These are phyloP conservation scores for Pipistrellus nathusii DNA, from an alignment of 2,797 vertebrate species.

Conservation along the genomic window DNA sequence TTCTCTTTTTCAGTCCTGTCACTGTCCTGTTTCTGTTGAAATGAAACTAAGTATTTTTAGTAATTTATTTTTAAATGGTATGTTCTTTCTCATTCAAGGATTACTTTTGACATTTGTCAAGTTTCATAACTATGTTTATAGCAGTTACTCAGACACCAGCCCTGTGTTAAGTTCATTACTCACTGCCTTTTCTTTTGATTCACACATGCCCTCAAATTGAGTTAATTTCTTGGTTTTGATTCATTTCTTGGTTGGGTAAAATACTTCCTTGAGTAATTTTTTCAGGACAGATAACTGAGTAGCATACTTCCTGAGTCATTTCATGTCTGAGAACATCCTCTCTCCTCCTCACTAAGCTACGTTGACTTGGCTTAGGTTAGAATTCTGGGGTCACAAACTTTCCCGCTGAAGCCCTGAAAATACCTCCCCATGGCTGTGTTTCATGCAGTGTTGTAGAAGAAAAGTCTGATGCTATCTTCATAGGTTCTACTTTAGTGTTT, in stretches of 20 bases:
- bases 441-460: not conserved
- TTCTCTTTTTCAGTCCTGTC: not conserved
- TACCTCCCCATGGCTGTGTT: not conserved
- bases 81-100: not conserved
- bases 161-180: conserved; percentile 43
- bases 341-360: not conserved
- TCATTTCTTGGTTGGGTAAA: conserved; percentile 74
- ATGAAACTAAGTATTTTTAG: not conserved
- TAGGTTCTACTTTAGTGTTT: not conserved
- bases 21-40: not conserved
- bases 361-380: conserved; percentile 10
- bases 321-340: conserved; percentile 23
- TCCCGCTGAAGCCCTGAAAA: not conserved
- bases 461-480: not conserved
- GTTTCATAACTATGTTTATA: conserved; percentile 38
- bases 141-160: conserved; percentile 42
- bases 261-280: conserved; percentile 64
- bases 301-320: conserved; percentile 57
- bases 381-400: conserved; percentile 5
- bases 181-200: conserved; percentile 52
- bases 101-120: conserved; percentile 45
- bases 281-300: conserved; percentile 62
- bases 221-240: conserved; percentile 72
- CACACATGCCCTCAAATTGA: conserved; percentile 48
- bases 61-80: conserved; percentile 23